These are phyloP conservation scores for Ranitomeya imitator DNA, from an alignment of 2,113 vertebrate genomes.

Conservation along the genomic window DNA sequence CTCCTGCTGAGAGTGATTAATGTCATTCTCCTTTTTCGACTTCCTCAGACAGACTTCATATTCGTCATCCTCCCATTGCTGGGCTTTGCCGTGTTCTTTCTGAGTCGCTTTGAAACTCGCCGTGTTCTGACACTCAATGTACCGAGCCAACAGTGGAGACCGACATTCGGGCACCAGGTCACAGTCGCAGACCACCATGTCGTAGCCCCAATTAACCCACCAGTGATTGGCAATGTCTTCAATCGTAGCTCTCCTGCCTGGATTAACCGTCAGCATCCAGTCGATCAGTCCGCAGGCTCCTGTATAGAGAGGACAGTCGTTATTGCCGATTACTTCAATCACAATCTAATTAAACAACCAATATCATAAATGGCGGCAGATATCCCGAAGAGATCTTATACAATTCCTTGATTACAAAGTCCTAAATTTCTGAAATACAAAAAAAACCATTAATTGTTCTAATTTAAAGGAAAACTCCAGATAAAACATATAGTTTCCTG, in stretches of 20 bases:
- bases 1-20: constrained; percentile 66
- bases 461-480: too few species aligned
- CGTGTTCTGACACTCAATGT: constrained; percentile 76
- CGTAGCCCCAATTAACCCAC: constrained; percentile 80
- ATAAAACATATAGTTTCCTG: too few species aligned
- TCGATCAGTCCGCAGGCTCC: constrained; percentile 76
- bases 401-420: too few species aligned
- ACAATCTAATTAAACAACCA: neutral
- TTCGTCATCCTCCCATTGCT: constrained; percentile 54
- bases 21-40: constrained; percentile 76
- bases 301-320: constrained; percentile 57
- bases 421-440: too few species aligned
- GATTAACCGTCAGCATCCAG: constrained; percentile 74
- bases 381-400: too few species aligned
- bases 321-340: neutral
- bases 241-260: constrained; percentile 74
- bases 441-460: too few species aligned
- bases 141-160: constrained; percentile 73
- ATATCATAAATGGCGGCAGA: neutral
- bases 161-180: constrained; percentile 69
- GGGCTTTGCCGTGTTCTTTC: constrained; percentile 11
- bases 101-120: constrained; percentile 58
- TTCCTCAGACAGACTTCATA: constrained; percentile 71
- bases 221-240: constrained; percentile 79
- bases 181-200: constrained; percentile 74